These are phyloP conservation scores for Ephestia elutella DNA, from an alignment of 1,140 invertebrate species.

Conservation along the genomic window DNA sequence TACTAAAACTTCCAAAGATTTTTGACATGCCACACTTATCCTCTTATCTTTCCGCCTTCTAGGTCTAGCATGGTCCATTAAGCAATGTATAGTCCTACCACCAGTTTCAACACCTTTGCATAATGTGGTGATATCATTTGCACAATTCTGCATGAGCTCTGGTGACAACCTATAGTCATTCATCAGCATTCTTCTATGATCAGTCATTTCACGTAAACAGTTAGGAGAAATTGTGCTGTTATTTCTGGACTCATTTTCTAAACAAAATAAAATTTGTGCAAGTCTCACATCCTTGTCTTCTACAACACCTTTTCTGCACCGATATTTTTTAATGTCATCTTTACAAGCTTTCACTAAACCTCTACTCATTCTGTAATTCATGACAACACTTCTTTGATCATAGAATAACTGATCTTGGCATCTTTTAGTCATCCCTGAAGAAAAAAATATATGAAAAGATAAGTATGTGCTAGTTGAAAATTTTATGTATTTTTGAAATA, in stretches of 20 bases:
- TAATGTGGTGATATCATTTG: conserved; percentile 86
- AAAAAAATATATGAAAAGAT: neutral
- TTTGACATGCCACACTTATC: conserved; percentile 80
- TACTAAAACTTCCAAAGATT: conserved; percentile 84
- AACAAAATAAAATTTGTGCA: conserved; percentile 93
- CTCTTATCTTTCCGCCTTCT: conserved; percentile 76
- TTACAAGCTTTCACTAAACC: conserved; percentile 91
- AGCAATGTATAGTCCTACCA: conserved; percentile 94
- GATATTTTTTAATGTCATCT: conserved; percentile 90
- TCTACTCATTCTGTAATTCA: conserved; percentile 93
- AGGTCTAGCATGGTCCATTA: conserved; percentile 91
- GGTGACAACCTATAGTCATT: conserved; percentile 94
- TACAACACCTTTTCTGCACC: conserved; percentile 82
- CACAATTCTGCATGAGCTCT: conserved; percentile 92
- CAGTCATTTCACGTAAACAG: conserved; percentile 91
- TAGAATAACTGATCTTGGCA: conserved; percentile 90
- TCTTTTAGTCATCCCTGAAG: conserved; percentile 76
- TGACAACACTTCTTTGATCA: conserved; percentile 89
- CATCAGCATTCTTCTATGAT: conserved; percentile 93
- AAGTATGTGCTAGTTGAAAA: too few species aligned
- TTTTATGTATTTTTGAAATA: too few species aligned
- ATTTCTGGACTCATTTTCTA: conserved; percentile 90
- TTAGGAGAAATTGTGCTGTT: conserved; percentile 80
- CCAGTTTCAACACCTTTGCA: conserved; percentile 84
- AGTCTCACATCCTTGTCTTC: conserved; percentile 89